These are phyloP conservation scores for Phalacrocorax carbo DNA, from an alignment of 2,113 vertebrate genomes.

Conservation along the genomic window DNA sequence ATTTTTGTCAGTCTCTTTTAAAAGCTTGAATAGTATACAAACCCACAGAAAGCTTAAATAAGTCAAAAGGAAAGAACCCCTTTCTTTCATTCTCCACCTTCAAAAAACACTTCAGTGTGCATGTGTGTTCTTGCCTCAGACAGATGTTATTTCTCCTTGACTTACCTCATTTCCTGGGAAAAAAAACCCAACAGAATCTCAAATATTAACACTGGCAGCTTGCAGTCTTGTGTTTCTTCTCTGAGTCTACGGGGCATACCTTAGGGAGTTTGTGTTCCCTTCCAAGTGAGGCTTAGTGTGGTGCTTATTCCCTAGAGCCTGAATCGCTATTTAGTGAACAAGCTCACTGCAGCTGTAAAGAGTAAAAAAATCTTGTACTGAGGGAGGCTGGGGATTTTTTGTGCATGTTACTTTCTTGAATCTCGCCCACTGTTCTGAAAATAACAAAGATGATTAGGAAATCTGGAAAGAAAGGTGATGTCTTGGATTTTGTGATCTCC, in stretches of 20 bases:
- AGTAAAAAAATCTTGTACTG: neutral
- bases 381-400: neutral
- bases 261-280: constrained; percentile 30
- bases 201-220: constrained; percentile 33
- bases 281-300: neutral
- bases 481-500: constrained; percentile 29
- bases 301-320: constrained; percentile 7
- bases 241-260: neutral
- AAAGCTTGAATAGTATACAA: constrained; percentile 13
- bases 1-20: constrained; percentile 22
- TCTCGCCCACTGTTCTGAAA: neutral
- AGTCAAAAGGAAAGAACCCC: constrained; percentile 17
- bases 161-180: constrained; percentile 22
- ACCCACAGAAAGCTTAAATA: neutral
- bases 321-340: constrained; percentile 10
- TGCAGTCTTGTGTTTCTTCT: constrained; percentile 10
- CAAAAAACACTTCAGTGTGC: neutral
- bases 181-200: constrained; percentile 1
- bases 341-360: neutral
- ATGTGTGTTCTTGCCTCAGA: neutral
- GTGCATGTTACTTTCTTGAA: neutral
- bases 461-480: constrained; percentile 18
- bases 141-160: constrained; percentile 44
- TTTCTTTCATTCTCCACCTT: neutral
- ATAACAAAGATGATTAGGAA: neutral